Conservation (phyloP, 2,113 vertebrate genomes). For the Toxotes jaculatrix region DNA sequence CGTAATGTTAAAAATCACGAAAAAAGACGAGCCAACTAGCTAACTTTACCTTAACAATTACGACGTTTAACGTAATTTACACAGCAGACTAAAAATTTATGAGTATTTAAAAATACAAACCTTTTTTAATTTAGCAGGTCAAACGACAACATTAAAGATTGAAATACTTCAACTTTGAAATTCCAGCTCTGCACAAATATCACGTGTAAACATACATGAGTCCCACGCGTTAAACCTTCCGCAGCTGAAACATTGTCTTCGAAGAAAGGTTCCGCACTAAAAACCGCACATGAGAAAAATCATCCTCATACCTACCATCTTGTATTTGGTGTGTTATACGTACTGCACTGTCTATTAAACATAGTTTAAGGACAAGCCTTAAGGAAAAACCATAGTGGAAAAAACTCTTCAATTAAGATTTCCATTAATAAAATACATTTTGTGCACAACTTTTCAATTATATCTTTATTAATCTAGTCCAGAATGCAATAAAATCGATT, state of each 20-base stretch:
- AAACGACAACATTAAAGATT: background rate
- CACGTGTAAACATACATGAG: constrained; percentile 77
- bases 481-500: background rate
- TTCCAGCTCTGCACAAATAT: constrained; percentile 16
- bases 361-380: background rate
- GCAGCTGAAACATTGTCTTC: background rate
- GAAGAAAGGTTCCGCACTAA: constrained; percentile 67
- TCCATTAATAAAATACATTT: background rate
- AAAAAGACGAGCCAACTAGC: background rate
- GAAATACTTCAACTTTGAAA: background rate
- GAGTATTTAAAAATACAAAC: background rate
- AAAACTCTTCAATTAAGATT: background rate
- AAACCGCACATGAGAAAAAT: background rate
- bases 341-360: background rate
- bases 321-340: background rate
- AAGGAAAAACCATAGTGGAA: background rate
- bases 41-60: background rate
- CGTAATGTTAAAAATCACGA: background rate
- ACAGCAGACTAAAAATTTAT: background rate
- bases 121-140: background rate
- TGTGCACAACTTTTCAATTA: background rate
- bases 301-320: background rate
- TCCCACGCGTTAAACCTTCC: constrained; percentile 57
- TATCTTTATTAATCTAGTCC: background rate
- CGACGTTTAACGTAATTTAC: background rate